Evolutionary conservation across 2,797 vertebrate species (phyloP), one percentile per base, ranked within the genome.

Genomic region (Hydrolagus colliei): DNA sequence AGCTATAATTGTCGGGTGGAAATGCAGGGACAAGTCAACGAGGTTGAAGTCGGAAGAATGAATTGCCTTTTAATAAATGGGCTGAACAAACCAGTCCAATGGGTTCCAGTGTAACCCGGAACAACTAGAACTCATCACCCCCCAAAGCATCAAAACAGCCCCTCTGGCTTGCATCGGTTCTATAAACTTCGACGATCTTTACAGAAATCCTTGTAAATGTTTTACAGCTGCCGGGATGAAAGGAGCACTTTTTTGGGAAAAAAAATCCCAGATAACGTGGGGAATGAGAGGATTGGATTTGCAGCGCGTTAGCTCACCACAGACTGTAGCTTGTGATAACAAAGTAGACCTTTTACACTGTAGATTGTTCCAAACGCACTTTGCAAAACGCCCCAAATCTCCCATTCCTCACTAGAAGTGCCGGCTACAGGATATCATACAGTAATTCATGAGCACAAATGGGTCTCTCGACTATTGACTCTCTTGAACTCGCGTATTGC

Each of bases 171-270:
- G 18, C 32, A 84, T 9, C 65, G 20, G 32, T 6, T n/a, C 27
- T 20, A 63, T n/a, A 84, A 84, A 52, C 16, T 41, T 41, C 65
- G 52, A 41, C 14, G 32, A 5, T 71, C 65, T 84, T 20, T 52
- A 52, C 65, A 52, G 65, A 84, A 41, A 68, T 35, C 79, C 32
- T 71, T 41, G 79, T 84, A 84, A 84, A 84, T 84, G 79, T 84
- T 84, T 84, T 71, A 84, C 79, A 71, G 65, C 65, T 84, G 79
- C 63, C 79, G 32, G 79, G 63, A 84, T 63, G 65, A 84, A 68
- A 71, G 18, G 65, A 27, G 16, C 16, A 82, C 79, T 67, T 68
- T 68, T 68, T 52, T 52, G 2, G 27, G 1, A 79, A 79, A 68
- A 27, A 20, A 68, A 11, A 35, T 68, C 16, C 41, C 16, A 67